Evolutionary conservation across 2,797 vertebrate genomes (phyloP), one percentile per base, ranked within the genome.

Genomic region (Knipowitschia caucasica): DNA sequence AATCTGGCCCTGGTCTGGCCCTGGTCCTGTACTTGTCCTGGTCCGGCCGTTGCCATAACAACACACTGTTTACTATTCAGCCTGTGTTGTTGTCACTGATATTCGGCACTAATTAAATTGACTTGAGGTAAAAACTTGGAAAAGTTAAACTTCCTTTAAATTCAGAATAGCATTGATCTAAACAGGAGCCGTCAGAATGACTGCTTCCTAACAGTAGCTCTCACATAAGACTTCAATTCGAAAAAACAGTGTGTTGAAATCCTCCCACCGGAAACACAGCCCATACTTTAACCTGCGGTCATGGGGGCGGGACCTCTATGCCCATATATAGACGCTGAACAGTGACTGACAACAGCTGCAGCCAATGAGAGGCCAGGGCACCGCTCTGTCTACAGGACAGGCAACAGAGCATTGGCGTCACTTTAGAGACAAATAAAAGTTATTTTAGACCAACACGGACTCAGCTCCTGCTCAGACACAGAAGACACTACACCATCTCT

Each of bases 321-420:
- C 10, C 73, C 71, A 57, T 56, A 77, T 80, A 63, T 67, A 69
- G 73, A 75, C 67, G 53, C 53, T 77, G 63, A 78, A 21, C 52
- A 71, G 81, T 42, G 55, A 77, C 5, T 64, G 84, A 79, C 78
- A 79, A 40, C 47, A 11, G 2, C 4, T 0, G 1, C 44, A 69
- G 64, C 84, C 78, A 86, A 74, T 84, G 3, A 29, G 1, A 7
- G 25, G 33, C 15, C 26, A 0, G 36, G 18, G 70, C 30, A 40
- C 59, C 44, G 69, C 68, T 64, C 72, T 82, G 77, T 73, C 71
- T 78, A 71, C 75, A 64, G 27, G 61, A 71, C 67, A 82, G 64
- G 71, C 70, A 78, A 78, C 27, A 14, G 64, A 83, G 76, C 83
- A 82, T 69, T 69, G 74, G 71, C n/a, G n/a, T 66, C 62, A 53